Evolutionary conservation across 2,113 vertebrate species (phyloP).

Genomic region (Xiphophorus hellerii): DNA sequence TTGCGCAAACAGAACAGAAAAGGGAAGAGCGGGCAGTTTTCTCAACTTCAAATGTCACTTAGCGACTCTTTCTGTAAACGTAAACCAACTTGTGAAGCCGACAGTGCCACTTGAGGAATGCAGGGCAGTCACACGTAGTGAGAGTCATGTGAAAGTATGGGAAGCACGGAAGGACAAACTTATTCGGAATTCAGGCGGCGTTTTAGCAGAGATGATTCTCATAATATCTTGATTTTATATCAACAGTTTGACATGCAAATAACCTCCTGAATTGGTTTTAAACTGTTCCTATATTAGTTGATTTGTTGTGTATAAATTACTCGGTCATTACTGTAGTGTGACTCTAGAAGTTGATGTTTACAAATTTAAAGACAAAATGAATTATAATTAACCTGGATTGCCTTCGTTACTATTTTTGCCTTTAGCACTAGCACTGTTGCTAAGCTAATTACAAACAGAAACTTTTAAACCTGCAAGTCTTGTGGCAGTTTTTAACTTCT

Average conservation of each 20-base stretch:
- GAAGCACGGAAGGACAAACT: constrained; percentile 56
- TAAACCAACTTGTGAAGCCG: neutral
- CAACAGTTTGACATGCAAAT: neutral
- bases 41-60: neutral
- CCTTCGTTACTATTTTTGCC: too few species aligned
- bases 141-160: constrained; percentile 81
- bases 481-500: too few species aligned
- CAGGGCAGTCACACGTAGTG: constrained; percentile 73
- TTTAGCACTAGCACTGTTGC: too few species aligned
- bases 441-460: too few species aligned
- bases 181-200: neutral
- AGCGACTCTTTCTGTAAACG: neutral
- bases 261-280: neutral
- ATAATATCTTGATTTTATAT: neutral
- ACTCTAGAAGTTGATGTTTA: too few species aligned
- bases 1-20: too few species aligned
- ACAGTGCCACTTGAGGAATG: constrained; percentile 61
- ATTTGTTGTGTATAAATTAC: too few species aligned
- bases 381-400: too few species aligned
- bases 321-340: too few species aligned
- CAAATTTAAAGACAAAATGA: too few species aligned
- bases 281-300: too few species aligned
- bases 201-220: neutral
- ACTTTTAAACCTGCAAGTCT: too few species aligned
- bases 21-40: neutral